These are phyloP conservation scores for Oeneis ivallda DNA, from an alignment of 2,888 invertebrate species.

Conservation along the genomic window DNA sequence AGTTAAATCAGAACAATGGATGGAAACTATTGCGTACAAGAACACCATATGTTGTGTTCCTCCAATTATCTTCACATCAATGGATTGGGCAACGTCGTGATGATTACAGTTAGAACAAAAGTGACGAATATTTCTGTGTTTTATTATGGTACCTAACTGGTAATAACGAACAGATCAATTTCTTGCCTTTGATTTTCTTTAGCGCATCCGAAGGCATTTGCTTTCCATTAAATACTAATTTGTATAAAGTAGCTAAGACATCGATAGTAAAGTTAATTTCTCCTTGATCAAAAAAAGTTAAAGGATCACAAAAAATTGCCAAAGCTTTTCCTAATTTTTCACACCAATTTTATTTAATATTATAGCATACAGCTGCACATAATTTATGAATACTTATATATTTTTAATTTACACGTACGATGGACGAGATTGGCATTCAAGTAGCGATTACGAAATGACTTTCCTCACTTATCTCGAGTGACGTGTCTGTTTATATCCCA, in stretches of 20 bases:
- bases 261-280: too few relatives aligned
- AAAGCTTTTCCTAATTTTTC: too few relatives aligned
- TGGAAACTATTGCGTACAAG: slow-evolving; percentile 31
- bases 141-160: neutral
- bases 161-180: neutral
- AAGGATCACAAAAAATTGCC: too few relatives aligned
- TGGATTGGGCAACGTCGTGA: slow-evolving; percentile 6
- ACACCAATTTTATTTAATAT: too few relatives aligned
- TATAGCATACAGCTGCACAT: too few relatives aligned
- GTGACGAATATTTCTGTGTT: neutral
- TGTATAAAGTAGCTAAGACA: too few relatives aligned
- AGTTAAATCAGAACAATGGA: slow-evolving; percentile 29
- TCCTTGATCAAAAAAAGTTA: too few relatives aligned
- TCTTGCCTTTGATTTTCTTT: neutral
- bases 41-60: slow-evolving; percentile 24
- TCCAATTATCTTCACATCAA: slow-evolving; percentile 18
- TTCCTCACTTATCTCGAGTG: slow-evolving; percentile 32
- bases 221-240: too few relatives aligned
- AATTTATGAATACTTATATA: too few relatives aligned
- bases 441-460: slow-evolving; percentile 32
- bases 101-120: slow-evolving; percentile 5
- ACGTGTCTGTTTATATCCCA: slow-evolving; percentile 27
- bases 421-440: slow-evolving; percentile 12
- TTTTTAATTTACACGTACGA: neutral
- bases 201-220: neutral